Evolutionary conservation across 2,888 invertebrate species (phyloP), one percentile per base, ranked within the genome.

Genomic region (Saturnia pavonia): DNA sequence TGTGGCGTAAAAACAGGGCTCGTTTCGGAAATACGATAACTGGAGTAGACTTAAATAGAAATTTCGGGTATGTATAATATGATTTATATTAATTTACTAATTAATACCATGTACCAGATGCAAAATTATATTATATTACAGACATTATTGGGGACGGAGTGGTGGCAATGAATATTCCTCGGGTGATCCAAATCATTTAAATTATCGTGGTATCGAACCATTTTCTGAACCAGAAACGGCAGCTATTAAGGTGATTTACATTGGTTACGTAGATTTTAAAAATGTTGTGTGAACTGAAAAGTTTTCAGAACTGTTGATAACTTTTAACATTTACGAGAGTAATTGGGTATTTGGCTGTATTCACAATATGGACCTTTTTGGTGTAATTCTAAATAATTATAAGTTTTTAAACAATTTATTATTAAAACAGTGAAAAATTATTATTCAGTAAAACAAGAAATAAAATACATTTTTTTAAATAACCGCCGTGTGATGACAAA

Each of bases 11-110:
- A 82, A 97, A 96, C 80, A 94, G 97, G 73, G 82, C 89, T 34
- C 79, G 86, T 2, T 89, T 94, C 71, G 95, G 95, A n/a, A 86
- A 81, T 57, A 77, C 74, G 0, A 96, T 97, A 77, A 82, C 81
- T 9, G 98, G 98, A 12, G 96, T 96, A 0, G 98, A 98, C 88
- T 94, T 98, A 0, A 98, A 98, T 83, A 95, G 98, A 75, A 98
- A 98, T 91, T 98, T 97, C 88, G 97, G 97, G 92, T 92, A 84
- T 76, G 70, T 48, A 48, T 16, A 27, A 54, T 54, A 12, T 8
- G 54, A 22, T 22, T n/a, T 54, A 48, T 7, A 54, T 22, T 54
- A 60, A 25, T 6, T 1, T 60, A 60, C 6, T 57, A 25, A 25
- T 25, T 25, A 57, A 14, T 25, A 25, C 57, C n/a, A n/a, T 54